These are phyloP conservation scores for Tinea trinotella DNA, from an alignment of 2,888 invertebrate species.

Conservation along the genomic window DNA sequence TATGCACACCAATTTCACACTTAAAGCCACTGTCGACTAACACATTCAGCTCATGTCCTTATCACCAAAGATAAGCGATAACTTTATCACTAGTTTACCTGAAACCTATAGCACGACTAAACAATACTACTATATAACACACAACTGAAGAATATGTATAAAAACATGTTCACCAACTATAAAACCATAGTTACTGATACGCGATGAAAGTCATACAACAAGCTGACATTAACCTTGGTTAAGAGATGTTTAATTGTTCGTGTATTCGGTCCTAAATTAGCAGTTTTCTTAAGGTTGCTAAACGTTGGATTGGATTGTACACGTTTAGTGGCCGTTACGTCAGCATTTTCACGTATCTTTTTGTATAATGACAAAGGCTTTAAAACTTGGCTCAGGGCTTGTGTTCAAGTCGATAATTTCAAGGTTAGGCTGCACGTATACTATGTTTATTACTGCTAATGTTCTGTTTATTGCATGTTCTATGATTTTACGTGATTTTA, in stretches of 20 bases:
- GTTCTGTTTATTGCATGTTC: too few species aligned
- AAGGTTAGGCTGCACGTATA: not conserved
- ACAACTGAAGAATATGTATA: too few species aligned
- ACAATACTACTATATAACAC: too few species aligned
- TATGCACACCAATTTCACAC: conserved; percentile 3
- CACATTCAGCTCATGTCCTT: not conserved
- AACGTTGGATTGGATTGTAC: too few species aligned
- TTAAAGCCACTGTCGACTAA: not conserved
- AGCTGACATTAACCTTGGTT: too few species aligned
- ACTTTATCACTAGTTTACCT: conserved; percentile 4
- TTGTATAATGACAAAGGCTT: not conserved
- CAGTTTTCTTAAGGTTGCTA: too few species aligned
- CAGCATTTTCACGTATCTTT: not conserved
- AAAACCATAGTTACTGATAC: too few species aligned
- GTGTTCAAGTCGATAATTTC: not conserved
- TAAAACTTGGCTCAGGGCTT: not conserved
- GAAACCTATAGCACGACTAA: not conserved
- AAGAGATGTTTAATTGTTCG: too few species aligned
- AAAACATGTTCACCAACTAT: too few species aligned
- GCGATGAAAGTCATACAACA: too few species aligned
- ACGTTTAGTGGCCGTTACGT: not conserved
- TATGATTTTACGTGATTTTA: too few species aligned
- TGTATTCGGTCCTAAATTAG: too few species aligned
- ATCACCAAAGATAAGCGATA: conserved; percentile 13
- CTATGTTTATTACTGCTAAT: not conserved